phyloP scores from a whole-genome alignment of 2,888 invertebrate genomes.

The Himalopsyche anomala region DNA sequence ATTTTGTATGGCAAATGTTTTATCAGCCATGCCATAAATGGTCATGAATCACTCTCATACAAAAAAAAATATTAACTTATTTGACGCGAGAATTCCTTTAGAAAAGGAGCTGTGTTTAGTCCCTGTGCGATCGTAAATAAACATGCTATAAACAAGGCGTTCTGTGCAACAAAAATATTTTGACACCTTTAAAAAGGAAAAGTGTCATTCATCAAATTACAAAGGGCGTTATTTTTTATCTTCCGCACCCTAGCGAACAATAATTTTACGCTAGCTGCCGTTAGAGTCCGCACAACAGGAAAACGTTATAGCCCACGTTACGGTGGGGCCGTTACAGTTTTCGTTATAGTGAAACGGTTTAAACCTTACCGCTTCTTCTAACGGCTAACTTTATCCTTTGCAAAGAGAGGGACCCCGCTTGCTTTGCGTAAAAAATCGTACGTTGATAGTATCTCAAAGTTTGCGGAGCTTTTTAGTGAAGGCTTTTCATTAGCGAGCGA shows the following conservation, averaged over 20 bases:
- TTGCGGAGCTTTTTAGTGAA: slow-evolving; percentile 42
- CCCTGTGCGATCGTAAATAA: slow-evolving; percentile 6
- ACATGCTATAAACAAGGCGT: slow-evolving; percentile 23
- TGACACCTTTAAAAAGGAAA: slow-evolving; percentile 40
- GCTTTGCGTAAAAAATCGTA: slow-evolving; percentile 42
- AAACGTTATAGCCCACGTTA: slow-evolving; percentile 5
- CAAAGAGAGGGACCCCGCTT: slow-evolving; percentile 18
- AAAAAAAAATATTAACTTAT: slow-evolving; percentile 3
- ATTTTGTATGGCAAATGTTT: no score
- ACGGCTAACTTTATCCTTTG: slow-evolving; percentile 34
- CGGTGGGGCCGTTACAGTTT: slow-evolving; percentile 36
- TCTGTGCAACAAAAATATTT: slow-evolving; percentile 20
- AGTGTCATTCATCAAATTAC: slow-evolving; percentile 42
- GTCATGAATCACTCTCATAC: neutral
- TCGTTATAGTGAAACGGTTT: slow-evolving; percentile 32
- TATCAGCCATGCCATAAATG: neutral
- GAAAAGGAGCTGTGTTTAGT: neutral
- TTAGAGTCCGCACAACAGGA: slow-evolving; percentile 12
- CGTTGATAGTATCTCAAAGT: slow-evolving; percentile 42
- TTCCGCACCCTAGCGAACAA: slow-evolving; percentile 38
- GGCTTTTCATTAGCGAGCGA: slow-evolving; percentile 34
- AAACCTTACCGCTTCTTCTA: slow-evolving; percentile 35
- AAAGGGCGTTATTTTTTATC: slow-evolving; percentile 40
- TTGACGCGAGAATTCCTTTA: slow-evolving; percentile 7
- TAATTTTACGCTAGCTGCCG: slow-evolving; percentile 32